Conservation (phyloP, 2,888 invertebrate genomes). For the Epirrita christyi region DNA sequence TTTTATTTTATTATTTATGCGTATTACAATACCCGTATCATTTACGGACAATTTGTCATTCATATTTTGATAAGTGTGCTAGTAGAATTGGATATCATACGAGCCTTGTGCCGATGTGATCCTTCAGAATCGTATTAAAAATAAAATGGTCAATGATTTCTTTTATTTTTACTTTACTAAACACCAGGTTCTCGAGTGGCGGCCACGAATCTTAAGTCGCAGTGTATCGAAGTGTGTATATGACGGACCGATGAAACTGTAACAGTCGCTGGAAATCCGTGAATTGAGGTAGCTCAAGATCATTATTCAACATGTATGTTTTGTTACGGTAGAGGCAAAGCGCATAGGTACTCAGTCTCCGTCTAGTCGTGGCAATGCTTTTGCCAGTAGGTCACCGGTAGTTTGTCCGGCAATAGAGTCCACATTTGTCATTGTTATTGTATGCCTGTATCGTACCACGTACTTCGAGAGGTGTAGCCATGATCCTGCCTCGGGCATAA, state of each 20-base stretch:
- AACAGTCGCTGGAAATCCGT: no score
- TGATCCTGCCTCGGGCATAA: slow-evolving; percentile 58
- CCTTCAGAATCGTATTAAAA: neutral
- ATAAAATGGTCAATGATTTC: neutral
- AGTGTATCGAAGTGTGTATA: no score
- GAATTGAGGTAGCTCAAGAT: no score
- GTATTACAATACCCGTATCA: slow-evolving; percentile 24
- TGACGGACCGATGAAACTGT: no score
- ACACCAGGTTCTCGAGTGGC: no score
- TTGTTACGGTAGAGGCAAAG: slow-evolving; percentile 8
- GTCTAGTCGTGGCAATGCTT: slow-evolving; percentile 19
- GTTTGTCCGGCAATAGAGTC: slow-evolving; percentile 37
- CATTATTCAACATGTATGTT: neutral
- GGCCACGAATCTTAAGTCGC: no score
- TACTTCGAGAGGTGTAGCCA: slow-evolving; percentile 22
- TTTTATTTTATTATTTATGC: slow-evolving; percentile 31
- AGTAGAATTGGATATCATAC: slow-evolving; percentile 8
- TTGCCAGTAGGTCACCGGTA: slow-evolving; percentile 28
- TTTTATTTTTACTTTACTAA: no score
- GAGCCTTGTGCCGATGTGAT: neutral
- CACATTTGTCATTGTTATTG: slow-evolving; percentile 44
- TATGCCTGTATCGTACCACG: slow-evolving; percentile 34
- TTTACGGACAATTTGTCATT: slow-evolving; percentile 26
- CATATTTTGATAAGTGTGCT: slow-evolving; percentile 19
- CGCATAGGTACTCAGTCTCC: slow-evolving; percentile 4